Evolutionary conservation across 2,797 vertebrate genomes (phyloP), one percentile per base, ranked within the genome.

Genomic region (Bufotes viridis): DNA sequence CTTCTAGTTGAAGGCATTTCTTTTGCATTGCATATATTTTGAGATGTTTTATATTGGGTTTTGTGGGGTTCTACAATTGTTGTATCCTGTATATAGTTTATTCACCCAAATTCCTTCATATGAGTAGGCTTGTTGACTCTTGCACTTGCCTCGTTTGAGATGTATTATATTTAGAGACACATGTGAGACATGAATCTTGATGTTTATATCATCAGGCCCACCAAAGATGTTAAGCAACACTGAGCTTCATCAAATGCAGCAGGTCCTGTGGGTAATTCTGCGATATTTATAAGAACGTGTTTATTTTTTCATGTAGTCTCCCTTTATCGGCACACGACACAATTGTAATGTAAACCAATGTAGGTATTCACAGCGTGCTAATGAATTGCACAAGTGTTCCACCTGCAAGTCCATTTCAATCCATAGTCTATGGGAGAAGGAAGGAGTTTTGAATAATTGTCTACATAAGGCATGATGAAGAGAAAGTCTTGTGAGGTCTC

Each of bases 401-500:
- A 89, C 87, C 88, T 89, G 84, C 84, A 69, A 58, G 80, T 78
- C 88, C 80, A 49, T 53, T 88, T 76, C 79, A 82, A 78, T 76
- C 67, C 78, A 58, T 24, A 58, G 42, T 76, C 18, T 86, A 70
- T 82, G 49, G 29, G 75, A 86, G 58, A 67, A 42, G 84, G 80
- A 89, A 86, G 79, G 57, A 86, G 29, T 53, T 82, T 60, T 18
- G 24, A 82, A 86, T 88, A 86, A 82, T 86, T 60, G 80, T 72
- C 84, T 82, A n/a, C 81, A 78, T 83, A 83, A 85, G 51, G 76
- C 87, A 89, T 81, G 69, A 81, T 65, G 78, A 85, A 89, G 74
- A 78, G 80, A 80, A 87, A 89, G 72, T 87, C 88, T 89, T 87
- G 88, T 89, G 85, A 87, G 88, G 80, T 89, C 88, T 89, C 74